A percentile compares a stretch with the other conserved stretches of the same genome.
Evolutionary conservation across 2,888 invertebrate species (phyloP).

Genomic region (Eristalis tenax): DNA sequence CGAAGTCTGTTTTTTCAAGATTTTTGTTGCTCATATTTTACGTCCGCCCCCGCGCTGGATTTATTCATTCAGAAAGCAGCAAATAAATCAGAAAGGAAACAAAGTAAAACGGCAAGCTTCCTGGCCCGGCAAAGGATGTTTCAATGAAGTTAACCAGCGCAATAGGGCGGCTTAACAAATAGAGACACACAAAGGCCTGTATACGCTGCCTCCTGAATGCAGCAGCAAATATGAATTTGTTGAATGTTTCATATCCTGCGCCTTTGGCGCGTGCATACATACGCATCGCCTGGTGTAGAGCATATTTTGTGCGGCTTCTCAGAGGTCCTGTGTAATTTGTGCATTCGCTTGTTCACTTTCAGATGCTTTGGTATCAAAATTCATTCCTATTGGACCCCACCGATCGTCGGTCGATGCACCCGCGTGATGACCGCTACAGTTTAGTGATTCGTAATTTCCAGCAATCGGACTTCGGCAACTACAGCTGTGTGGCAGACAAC

Average conservation of each 20-base stretch:
- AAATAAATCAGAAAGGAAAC: conserved; percentile 49
- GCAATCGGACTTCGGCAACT: conserved; percentile 85
- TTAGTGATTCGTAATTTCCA: conserved; percentile 84
- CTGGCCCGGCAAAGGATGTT: conserved; percentile 49
- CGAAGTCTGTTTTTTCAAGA: neutral
- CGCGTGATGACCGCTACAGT: conserved; percentile 84
- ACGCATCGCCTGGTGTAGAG: neutral
- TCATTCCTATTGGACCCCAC: conserved; percentile 85
- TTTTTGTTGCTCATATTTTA: conserved; percentile 33
- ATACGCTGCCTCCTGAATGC: conserved; percentile 22
- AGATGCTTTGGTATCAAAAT: conserved; percentile 86
- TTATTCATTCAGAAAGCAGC: conserved; percentile 42
- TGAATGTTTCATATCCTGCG: conserved; percentile 29
- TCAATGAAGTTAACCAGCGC: conserved; percentile 15
- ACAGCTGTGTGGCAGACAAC: conserved; percentile 83
- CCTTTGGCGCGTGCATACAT: neutral
- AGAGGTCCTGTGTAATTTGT: neutral
- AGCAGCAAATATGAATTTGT: conserved; percentile 49
- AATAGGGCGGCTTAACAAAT: conserved; percentile 25
- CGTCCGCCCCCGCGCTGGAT: conserved; percentile 13
- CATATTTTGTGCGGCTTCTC: neutral
- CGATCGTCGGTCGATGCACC: conserved; percentile 84
- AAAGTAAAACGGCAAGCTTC: conserved; percentile 27
- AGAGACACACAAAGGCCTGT: conserved; percentile 14
- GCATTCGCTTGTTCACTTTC: conserved; percentile 71